Evolutionary conservation across 2,113 vertebrate genomes (phyloP), one percentile per base, ranked within the genome.

Genomic region (Epinephelus fuscoguttatus): DNA sequence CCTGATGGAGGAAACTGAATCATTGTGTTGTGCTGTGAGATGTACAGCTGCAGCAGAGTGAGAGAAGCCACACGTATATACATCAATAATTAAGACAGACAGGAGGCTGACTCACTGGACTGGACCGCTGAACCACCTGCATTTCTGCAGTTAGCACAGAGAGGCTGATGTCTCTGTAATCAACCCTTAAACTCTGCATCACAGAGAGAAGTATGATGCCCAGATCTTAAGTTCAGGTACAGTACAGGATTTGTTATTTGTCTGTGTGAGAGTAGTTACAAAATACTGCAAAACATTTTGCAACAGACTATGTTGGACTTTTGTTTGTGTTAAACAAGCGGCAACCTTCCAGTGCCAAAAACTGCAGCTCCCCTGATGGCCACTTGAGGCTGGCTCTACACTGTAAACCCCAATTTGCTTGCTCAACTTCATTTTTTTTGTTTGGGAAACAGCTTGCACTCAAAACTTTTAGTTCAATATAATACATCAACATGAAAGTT

Each of bases 11-110:
- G 7, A 21, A 81, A 71, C 13, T 17, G 57, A 62, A 25, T 21
- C 3, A 23, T 30, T 2, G 17, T 21, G 72, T 75, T 49, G 4
- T 67, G 70, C 55, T 72, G n/a, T 81, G 60, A 78, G 40, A 53
- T 63, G 19, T 64, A 33, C 30, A 75, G 77, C 61, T 63, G 68
- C 49, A 52, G 75, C 78, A 47, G 63, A 80, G 85, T 27, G 56
- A 75, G 37, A 73, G 66, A 62, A 61, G 57, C 49, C 45, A 13
- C 64, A 55, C 76, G 25, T 27, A 66, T 13, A 52, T 68, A 15
- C 66, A 88, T 86, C 60, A 75, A 78, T 88, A 74, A 75, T 86
- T 72, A 25, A 83, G 69, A 60, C 37, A 53, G 19, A 47, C n/a
- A 75, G 49, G 49, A 33, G 69, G 21, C 18, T 9, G 0, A 72